Conservation (phyloP, 2,888 invertebrate species). For the Hydrotaea diabolus region DNA sequence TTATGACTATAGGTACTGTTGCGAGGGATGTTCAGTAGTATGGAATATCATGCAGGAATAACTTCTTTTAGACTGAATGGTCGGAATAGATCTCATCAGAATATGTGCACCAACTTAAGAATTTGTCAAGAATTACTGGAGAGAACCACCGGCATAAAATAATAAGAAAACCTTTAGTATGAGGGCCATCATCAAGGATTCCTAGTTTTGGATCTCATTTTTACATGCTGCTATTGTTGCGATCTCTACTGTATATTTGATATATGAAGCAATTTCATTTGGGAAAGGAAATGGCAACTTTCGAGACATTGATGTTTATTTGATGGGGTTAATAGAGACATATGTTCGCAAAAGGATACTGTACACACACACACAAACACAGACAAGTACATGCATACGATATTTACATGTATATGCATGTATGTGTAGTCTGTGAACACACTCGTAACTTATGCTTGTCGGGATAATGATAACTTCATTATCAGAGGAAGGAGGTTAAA, state of each 20-base stretch:
- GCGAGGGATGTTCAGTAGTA: too few relatives aligned
- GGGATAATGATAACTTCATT: constrained; percentile 13
- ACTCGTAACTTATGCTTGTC: constrained; percentile 12
- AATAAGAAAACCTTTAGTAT: too few relatives aligned
- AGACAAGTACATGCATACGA: not conserved
- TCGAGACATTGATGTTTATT: not conserved
- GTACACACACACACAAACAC: not conserved
- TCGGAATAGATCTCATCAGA: too few relatives aligned
- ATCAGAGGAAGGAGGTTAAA: not conserved
- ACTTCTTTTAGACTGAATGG: too few relatives aligned
- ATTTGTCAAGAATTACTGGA: too few relatives aligned
- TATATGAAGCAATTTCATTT: not conserved
- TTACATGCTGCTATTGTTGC: not conserved
- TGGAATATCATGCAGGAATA: too few relatives aligned
- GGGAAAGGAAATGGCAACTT: not conserved
- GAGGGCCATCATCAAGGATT: too few relatives aligned
- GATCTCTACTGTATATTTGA: not conserved
- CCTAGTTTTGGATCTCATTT: too few relatives aligned
- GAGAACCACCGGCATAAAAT: too few relatives aligned
- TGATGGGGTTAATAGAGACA: constrained; percentile 19
- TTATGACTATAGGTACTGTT: too few relatives aligned
- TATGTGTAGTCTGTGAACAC: not conserved
- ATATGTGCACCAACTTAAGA: too few relatives aligned
- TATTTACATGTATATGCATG: not conserved
- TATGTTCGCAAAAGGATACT: not conserved